These are phyloP conservation scores for Hydrolagus colliei DNA, from an alignment of 2,797 vertebrate species.

Conservation along the genomic window DNA sequence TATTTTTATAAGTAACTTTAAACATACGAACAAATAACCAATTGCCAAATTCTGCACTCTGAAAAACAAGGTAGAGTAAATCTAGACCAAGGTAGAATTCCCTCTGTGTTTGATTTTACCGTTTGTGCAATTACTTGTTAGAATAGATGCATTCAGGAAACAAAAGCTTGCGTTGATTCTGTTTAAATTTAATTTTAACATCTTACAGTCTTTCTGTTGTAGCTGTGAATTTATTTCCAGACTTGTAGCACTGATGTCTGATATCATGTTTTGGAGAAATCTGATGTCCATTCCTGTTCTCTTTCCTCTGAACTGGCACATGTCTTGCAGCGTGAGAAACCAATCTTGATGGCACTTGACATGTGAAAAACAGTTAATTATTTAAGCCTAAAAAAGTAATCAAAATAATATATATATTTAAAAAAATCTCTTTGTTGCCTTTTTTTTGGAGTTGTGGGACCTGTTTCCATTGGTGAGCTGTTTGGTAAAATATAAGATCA, in stretches of 20 bases:
- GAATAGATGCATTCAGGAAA: background rate
- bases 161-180: background rate
- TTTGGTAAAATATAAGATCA: background rate
- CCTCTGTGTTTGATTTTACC: background rate
- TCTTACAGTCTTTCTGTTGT: too few relatives aligned
- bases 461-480: background rate
- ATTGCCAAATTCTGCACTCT: too few relatives aligned
- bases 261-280: background rate
- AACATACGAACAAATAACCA: too few relatives aligned
- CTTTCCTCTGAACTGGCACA: background rate
- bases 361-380: background rate
- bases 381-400: background rate
- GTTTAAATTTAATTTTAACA: too few relatives aligned
- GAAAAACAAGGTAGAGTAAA: too few relatives aligned
- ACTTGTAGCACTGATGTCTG: conserved; percentile 1
- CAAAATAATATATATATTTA: background rate
- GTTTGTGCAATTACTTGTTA: background rate
- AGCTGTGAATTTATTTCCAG: background rate
- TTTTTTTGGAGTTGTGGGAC: background rate
- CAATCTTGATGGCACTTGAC: background rate
- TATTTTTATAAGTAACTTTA: too few relatives aligned
- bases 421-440: background rate
- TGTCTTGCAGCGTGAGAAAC: background rate
- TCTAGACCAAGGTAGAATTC: too few relatives aligned
- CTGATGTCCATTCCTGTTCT: background rate